Base-by-base conservation (phyloP, 2,113 vertebrate genomes). In the Apistogramma diplotaenia region DNA sequence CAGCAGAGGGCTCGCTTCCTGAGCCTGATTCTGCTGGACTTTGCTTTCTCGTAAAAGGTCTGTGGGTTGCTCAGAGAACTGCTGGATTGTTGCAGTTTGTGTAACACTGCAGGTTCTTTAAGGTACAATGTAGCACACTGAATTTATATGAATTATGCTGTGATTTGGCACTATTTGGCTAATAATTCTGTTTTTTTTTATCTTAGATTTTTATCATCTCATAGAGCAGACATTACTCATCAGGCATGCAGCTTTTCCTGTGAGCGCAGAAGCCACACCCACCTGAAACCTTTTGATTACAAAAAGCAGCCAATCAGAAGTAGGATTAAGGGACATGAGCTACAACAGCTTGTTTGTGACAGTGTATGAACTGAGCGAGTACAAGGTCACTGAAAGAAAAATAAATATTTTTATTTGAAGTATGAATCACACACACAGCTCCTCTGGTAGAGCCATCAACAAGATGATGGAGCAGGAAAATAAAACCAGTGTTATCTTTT, bases 241-340 rank as follows among this genome's bases (percentile, higher is more conserved):
- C 21, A 65, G 15, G 61, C 40, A 65, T 9, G 43, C 35, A 65
- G 21, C 35, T 43, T 65, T 65, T 0, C 0, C 60, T 43, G 40
- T 25, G 35, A 43, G 61, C 21, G 23, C 4, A 21, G 21, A 65
- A 33, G 65, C 43, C 25, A 49, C 27, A 31, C 18, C 2, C 65
- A 70, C 1, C 46, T 6, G 0, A 1, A 49, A 29, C 5, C 0
- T 13, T 70, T 29, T 49, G 40, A 49, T 49, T 49, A 49, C 9
- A 23, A 70, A 49, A 70, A 29, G 25, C 43, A 70, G 65, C 43
- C 65, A 70, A 70, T 70, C 23, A 29, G 10, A 70, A 51, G 16
- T 31, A 10, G 65, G 65, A 29, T 70, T 49, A 29, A n/a, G 43
- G 18, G 43, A 51, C 0, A 51, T 23, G 65, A 70, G 65, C 19